Base-by-base conservation (phyloP, 2,797 vertebrate species). In the Sebastes steindachneri region DNA sequence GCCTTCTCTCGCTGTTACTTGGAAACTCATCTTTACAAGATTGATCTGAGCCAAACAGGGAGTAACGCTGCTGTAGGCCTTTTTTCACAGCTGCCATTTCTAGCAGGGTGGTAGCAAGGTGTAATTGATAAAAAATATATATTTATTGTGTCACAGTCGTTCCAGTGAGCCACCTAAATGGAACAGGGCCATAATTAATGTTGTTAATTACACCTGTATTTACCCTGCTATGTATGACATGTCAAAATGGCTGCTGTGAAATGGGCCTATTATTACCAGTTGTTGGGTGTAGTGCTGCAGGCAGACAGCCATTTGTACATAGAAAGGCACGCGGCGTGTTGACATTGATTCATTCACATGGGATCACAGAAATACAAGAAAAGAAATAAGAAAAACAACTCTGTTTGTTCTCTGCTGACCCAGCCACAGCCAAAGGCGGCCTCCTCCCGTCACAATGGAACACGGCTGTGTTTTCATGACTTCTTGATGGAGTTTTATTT, bases 381-480 rank as follows among this genome's bases (percentile, higher is more conserved):
- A 75, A 26, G 73, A 73, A 87, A 86, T 41, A 75, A 86, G 71
- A 77, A 81, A 87, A 84, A 84, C 68, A 85, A 80, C 75, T 80
- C 71, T 58, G 71, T 88, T 80, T 77, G 83, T 88, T 88, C 86
- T 91, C 86, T 78, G 73, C 66, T 80, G 83, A 83, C 78, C 68
- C 51, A 48, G 71, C 41, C 77, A 72, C 77, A 86, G 82, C 85
- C 80, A 72, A 69, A 78, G 69, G 82, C 75, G n/a, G 58, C 75
- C 67, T 71, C 59, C 68, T 67, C 54, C 45, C 54, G 64, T 87
- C 72, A 69, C 51, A 75, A 28, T 54, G 6, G 21, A 71, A 37
- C 17, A 14, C 3, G 9, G 23, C 31, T 76, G 63, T 75, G 54
- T 68, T 21, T 54, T 45, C 33, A 1, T 62, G 71, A 64, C 45